Evolutionary conservation across 2,797 vertebrate species (phyloP).

Genomic region (Trematocara caparti): DNA sequence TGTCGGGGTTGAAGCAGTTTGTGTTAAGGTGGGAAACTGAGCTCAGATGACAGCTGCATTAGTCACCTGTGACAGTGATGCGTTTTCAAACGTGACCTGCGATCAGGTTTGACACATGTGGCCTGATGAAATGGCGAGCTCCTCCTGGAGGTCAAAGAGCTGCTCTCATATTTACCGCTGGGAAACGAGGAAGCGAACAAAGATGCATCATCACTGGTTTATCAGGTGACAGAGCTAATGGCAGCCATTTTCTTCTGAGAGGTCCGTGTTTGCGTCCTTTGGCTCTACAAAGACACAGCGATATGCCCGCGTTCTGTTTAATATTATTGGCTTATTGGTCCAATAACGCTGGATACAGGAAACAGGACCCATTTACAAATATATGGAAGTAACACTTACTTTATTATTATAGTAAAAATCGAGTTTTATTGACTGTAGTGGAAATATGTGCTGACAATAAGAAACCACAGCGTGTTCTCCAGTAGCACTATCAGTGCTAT

Average conservation of each 20-base stretch:
- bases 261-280: neutral
- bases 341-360: neutral
- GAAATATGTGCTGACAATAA: neutral
- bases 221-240: slow-evolving; percentile 32
- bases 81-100: slow-evolving; percentile 55
- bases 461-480: neutral
- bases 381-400: neutral
- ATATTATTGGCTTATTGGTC: neutral
- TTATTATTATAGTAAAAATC: neutral
- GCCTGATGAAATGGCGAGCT: slow-evolving; percentile 56
- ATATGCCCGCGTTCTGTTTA: neutral
- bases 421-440: neutral
- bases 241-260: slow-evolving; percentile 36
- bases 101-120: slow-evolving; percentile 54
- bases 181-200: slow-evolving; percentile 12
- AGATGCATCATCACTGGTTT: slow-evolving; percentile 37
- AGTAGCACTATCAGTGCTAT: neutral
- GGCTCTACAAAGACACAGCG: neutral
- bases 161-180: slow-evolving; percentile 48
- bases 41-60: slow-evolving; percentile 65
- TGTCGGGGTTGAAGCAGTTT: slow-evolving; percentile 26
- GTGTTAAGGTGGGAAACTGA: slow-evolving; percentile 36
- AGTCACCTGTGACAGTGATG: slow-evolving; percentile 57
- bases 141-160: slow-evolving; percentile 58
- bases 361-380: neutral